Percentiles rank a stretch among this genome's conserved stretches.
Conservation (phyloP, 2,113 vertebrate genomes). For the Cyphomyrus plagiostoma region DNA sequence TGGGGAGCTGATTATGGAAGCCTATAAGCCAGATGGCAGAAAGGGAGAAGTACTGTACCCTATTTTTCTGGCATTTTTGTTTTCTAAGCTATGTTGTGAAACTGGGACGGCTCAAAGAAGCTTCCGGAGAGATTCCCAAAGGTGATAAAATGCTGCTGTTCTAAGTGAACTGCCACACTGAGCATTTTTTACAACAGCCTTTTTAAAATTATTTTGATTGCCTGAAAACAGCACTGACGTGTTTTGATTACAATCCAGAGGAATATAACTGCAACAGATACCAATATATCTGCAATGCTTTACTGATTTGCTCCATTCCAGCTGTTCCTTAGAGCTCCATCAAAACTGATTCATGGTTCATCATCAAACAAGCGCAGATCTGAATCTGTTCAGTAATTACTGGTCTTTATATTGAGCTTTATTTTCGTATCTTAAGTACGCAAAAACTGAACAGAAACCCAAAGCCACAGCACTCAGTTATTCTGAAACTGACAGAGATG, state of each 20-base stretch:
- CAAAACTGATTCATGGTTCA: background rate
- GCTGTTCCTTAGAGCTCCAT: background rate
- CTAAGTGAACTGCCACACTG: background rate
- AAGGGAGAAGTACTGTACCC: background rate
- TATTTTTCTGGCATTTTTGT: background rate
- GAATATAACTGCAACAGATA: background rate
- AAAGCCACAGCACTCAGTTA: background rate
- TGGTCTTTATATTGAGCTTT: background rate
- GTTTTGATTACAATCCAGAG: background rate
- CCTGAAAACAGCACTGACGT: background rate
- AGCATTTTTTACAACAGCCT: background rate
- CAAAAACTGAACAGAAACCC: background rate
- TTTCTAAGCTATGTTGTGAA: background rate
- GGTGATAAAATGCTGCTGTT: background rate
- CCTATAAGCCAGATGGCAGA: background rate
- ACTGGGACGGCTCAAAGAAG: constrained; percentile 9
- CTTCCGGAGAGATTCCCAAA: background rate
- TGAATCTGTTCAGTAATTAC: background rate
- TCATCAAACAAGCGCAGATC: background rate
- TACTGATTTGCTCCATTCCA: background rate
- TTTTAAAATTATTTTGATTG: background rate
- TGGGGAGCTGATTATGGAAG: background rate
- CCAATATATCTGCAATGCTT: background rate
- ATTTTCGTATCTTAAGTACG: background rate
- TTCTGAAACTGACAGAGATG: background rate